Evolutionary conservation across 2,113 vertebrate genomes (phyloP), one percentile per base, ranked within the genome.

Genomic region (Cottus gobio): DNA sequence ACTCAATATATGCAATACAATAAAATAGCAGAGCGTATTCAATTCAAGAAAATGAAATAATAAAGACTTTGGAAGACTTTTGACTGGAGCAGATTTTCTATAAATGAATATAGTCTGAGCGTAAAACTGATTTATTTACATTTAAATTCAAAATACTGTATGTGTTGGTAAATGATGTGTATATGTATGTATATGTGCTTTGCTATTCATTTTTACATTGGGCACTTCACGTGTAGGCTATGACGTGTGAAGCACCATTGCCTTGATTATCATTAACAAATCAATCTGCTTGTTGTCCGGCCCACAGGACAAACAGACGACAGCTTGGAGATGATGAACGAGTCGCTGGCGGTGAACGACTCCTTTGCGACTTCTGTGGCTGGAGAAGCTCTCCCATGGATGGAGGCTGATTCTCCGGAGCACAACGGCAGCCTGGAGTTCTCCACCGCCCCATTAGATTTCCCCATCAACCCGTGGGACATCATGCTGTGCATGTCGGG

Each of bases 401-500:
- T 89, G 76, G 92, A 93, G 71, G 73, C 87, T 12, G 90, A 88
- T 18, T 87, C 69, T 37, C 77, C 60, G 0, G 89, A 90, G 87
- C 85, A 71, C 84, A 92, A 95, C 86, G 50, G 84, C 86, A 95
- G 73, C 83, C 82, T 94, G 89, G 95, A 96, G 81, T 94, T 97
- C 69, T 96, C 96, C 13, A 95, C 95, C 0, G 89, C 94, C 24
- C 61, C 93, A 5, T 90, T 95, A 0, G 85, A 91, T 2, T 94
- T 95, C 9, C 79, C 95, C 36, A 94, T 99, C 81, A 99, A 97
- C 88, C 98, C 98, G 0, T 99, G 98, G 98, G 97, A 99, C 86
- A 96, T 99, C 60, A 97, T 99, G 95, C 94, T 99, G 50, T 99
- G 98, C 65, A 95, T 98, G 82, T 99, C 98, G 0, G 98, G 98